phyloP scores from a whole-genome alignment of 1,140 invertebrate species.

The Tribolium madens region DNA sequence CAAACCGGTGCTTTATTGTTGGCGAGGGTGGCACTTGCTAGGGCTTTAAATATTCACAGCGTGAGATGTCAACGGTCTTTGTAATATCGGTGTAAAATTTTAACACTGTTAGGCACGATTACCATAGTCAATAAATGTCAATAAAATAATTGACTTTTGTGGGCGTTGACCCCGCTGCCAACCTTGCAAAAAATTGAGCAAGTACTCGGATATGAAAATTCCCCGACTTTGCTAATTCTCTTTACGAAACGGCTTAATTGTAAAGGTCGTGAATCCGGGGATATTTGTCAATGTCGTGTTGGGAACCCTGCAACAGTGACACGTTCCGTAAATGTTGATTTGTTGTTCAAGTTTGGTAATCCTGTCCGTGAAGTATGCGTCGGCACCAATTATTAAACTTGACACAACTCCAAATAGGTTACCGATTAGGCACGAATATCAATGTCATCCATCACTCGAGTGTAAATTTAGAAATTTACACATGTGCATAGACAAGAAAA shows the following conservation, averaged over 20 bases:
- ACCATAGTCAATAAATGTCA: too few relatives aligned
- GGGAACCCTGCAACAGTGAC: background rate
- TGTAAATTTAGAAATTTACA: background rate
- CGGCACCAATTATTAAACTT: conserved; percentile 7
- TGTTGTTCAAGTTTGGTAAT: conserved; percentile 8
- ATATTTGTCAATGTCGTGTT: conserved; percentile 14
- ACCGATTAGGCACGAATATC: background rate
- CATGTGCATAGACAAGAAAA: background rate
- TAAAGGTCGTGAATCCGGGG: background rate
- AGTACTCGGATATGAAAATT: too few relatives aligned
- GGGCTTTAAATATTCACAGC: background rate
- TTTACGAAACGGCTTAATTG: background rate
- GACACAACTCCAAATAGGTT: conserved; percentile 14
- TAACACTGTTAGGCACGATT: too few relatives aligned
- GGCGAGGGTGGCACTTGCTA: background rate
- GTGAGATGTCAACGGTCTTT: background rate
- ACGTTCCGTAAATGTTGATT: conserved; percentile 8
- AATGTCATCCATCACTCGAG: background rate
- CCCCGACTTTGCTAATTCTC: background rate
- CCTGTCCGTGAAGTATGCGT: background rate
- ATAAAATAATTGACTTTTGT: too few relatives aligned
- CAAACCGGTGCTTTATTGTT: background rate
- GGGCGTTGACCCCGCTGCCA: too few relatives aligned
- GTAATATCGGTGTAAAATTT: background rate
- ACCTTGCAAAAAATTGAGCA: too few relatives aligned